phyloP scores from a whole-genome alignment of 1,140 invertebrate species.

The Thalassaphorura encarpata region DNA sequence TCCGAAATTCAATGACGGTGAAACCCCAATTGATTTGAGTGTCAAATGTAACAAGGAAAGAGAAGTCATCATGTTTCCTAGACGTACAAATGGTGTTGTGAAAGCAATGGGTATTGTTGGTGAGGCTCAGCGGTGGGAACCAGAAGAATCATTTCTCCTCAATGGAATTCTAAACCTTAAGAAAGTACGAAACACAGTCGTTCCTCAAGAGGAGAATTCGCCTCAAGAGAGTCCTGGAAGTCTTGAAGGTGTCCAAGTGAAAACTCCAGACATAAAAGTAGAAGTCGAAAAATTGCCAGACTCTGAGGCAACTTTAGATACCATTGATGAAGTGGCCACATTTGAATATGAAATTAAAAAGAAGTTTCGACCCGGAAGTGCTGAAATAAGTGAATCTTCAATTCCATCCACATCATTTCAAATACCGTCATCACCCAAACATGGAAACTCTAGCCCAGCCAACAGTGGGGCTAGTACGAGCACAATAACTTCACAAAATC shows the following conservation, averaged over 20 bases:
- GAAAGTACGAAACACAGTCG: constrained; percentile 19
- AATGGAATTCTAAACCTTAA: constrained; percentile 24
- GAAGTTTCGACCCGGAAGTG: not conserved
- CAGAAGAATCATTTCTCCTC: constrained; percentile 16
- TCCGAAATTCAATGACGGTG: not conserved
- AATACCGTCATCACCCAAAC: not conserved
- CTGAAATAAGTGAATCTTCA: not conserved
- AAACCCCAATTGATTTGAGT: constrained; percentile 29
- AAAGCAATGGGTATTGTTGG: constrained; percentile 21
- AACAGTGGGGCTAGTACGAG: not conserved
- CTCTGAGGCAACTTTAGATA: not conserved
- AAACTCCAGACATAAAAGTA: not conserved
- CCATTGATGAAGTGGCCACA: not conserved
- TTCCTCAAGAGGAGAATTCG: not conserved
- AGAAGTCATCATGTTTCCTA: not conserved
- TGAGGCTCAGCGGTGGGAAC: constrained; percentile 27
- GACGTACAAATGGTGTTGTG: constrained; percentile 6
- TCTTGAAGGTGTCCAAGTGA: too few relatives aligned
- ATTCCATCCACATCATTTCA: not conserved
- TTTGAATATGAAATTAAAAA: constrained; percentile 6
- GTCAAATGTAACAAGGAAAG: not conserved
- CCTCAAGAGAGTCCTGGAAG: too few relatives aligned
- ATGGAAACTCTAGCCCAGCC: constrained; percentile 3
- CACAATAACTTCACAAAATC: not conserved
- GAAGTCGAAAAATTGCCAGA: not conserved